Base-by-base conservation (phyloP, 64 coral and sea anemone species). In the Pocillopora damicornis region DNA sequence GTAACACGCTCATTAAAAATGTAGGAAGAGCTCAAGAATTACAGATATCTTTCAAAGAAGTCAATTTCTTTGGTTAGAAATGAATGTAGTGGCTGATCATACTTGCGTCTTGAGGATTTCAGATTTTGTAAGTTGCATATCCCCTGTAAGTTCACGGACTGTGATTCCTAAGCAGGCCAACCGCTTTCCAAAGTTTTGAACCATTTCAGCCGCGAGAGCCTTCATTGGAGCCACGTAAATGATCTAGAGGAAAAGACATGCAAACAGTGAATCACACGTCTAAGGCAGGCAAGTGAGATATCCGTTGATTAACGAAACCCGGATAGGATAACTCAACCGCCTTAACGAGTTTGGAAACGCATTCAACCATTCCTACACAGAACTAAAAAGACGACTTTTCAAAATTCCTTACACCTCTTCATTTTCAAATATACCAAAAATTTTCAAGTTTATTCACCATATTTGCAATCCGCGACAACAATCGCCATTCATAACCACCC, bases 221-320 rank as follows among this genome's bases (percentile, higher is more conserved):
- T 99, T 99, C 97, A 99, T 99, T 5, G 97, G 97, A 14, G 97
- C 97, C 59, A 99, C 97, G 58, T 99, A 99, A 15, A 99, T 86
- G 30, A 99, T 91, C 97, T 99, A 71, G 42, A 73, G 66, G 59
- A 62, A 78, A 73, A 82, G 38, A 15, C 11, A 81, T 18, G 71
- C 23, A 63, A 38, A 42, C 26, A 35, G 16, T 60, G 18, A 38
- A 26, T 18, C 35, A 85, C 63, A 42, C 22, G 25, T n/a, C 10
- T 68, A 37, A 20, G 17, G 42, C 42, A 51, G 7, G 42, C 42
- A 51, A 51, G 42, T 51, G 42, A 51, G 7, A 51, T 51, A 51
- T 51, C 7, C 1, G 42, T 51, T 51, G 42, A 57, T 17, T 18
- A 5, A 59, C 18, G 60, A 62, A 75, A 37, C 59, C 1, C 6